These are phyloP conservation scores for Onychomys arenicola DNA, from an alignment of 2,797 vertebrate genomes.

Conservation along the genomic window DNA sequence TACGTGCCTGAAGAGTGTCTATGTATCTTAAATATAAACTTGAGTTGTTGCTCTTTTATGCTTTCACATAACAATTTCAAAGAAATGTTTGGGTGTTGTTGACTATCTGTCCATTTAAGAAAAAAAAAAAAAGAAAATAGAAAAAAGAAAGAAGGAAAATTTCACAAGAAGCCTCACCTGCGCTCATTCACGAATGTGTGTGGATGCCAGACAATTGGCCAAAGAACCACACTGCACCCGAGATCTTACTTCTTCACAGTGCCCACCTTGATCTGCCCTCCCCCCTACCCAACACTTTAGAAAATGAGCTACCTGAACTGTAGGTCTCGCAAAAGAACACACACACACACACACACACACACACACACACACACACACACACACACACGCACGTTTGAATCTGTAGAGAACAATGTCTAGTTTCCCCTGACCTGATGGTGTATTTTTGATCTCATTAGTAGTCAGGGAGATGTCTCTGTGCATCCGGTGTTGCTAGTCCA, in stretches of 20 bases:
- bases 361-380: background rate
- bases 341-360: background rate
- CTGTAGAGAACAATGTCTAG: slow-evolving; percentile 75
- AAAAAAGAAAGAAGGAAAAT: slow-evolving; percentile 63
- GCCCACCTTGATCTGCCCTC: background rate
- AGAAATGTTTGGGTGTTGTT: slow-evolving; percentile 61
- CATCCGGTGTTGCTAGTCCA: slow-evolving; percentile 64
- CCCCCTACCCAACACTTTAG: background rate
- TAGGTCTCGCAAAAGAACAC: slow-evolving; percentile 65
- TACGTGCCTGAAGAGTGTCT: slow-evolving; percentile 72
- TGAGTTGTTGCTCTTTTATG: slow-evolving; percentile 80
- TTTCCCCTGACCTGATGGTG: slow-evolving; percentile 78
- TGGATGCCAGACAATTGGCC: slow-evolving; percentile 49
- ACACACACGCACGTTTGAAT: slow-evolving; percentile 7
- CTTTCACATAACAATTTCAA: slow-evolving; percentile 61
- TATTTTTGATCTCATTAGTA: slow-evolving; percentile 81
- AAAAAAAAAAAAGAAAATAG: background rate
- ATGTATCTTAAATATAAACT: slow-evolving; percentile 76
- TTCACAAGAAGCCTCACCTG: slow-evolving; percentile 15
- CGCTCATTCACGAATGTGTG: background rate
- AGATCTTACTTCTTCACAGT: background rate
- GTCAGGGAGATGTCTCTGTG: slow-evolving; percentile 72
- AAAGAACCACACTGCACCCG: background rate
- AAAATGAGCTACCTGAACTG: slow-evolving; percentile 77
- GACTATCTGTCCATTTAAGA: slow-evolving; percentile 36